A percentile compares a stretch with the other conserved stretches of the same genome.
These are phyloP conservation scores for Stomorhina lunata DNA, from an alignment of 2,888 invertebrate species.

Conservation along the genomic window DNA sequence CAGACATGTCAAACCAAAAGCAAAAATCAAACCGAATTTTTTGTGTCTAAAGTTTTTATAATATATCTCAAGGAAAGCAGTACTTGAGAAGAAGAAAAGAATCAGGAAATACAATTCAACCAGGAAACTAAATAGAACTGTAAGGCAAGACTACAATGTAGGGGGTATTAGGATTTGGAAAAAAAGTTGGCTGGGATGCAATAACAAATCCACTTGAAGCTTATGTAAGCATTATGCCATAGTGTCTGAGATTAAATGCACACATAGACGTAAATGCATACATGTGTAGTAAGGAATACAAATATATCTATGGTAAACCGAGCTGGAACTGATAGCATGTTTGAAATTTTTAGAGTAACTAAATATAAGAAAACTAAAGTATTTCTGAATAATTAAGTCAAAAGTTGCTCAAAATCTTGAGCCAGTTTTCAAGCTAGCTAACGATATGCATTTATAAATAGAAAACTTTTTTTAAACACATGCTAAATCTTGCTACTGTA, in stretches of 20 bases:
- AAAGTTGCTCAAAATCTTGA: no score
- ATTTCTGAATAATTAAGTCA: no score
- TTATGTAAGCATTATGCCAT: slow-evolving; percentile 59
- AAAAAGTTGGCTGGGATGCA: background rate
- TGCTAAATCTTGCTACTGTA: background rate
- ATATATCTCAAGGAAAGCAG: background rate
- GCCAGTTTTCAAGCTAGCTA: no score
- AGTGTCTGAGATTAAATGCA: slow-evolving; percentile 65
- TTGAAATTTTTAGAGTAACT: no score
- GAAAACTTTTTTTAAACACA: slow-evolving; percentile 21
- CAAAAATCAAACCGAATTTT: slow-evolving; percentile 55
- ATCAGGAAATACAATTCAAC: slow-evolving; percentile 57
- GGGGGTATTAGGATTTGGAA: background rate
- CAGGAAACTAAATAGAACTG: slow-evolving; percentile 51
- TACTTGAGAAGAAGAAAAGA: background rate
- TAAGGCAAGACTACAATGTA: background rate
- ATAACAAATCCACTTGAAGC: slow-evolving; percentile 61
- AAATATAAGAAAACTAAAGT: no score
- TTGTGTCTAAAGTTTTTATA: background rate
- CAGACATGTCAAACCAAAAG: slow-evolving; percentile 63
- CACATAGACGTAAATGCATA: background rate
- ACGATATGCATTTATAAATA: no score
- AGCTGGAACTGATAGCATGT: no score
- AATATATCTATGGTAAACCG: slow-evolving; percentile 22
- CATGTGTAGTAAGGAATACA: background rate